These are phyloP conservation scores for Morbakka virulenta DNA, from an alignment of 30 jellyfish, hydroid and myxozoan genomes.

Conservation along the genomic window DNA sequence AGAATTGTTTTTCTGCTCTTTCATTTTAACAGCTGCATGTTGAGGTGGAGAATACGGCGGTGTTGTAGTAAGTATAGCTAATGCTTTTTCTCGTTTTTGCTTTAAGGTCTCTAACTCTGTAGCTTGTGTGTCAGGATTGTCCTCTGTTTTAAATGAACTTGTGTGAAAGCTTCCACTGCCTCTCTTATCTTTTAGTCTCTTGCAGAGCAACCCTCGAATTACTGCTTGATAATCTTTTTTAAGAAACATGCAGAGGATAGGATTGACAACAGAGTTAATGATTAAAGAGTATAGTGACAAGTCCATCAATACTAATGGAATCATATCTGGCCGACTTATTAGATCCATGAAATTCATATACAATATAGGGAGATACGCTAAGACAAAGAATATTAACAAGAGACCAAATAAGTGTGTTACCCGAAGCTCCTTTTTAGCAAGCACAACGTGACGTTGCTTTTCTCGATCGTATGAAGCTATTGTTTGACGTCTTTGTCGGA, in stretches of 20 bases:
- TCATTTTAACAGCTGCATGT: too few species aligned
- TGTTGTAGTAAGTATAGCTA: too few species aligned
- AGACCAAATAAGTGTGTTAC: constrained; percentile 82
- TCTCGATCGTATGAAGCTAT: constrained; percentile 3
- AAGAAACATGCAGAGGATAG: constrained; percentile 75
- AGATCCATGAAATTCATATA: constrained; percentile 58
- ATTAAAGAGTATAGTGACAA: constrained; percentile 37
- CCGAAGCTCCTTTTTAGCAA: constrained; percentile 77
- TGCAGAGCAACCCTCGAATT: constrained; percentile 46
- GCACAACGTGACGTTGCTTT: constrained; percentile 1
- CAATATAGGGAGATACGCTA: constrained; percentile 82
- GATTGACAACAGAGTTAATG: constrained; percentile 73
- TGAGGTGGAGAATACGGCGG: too few species aligned
- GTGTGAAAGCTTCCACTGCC: too few species aligned
- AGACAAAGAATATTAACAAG: constrained; percentile 70
- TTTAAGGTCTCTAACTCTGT: too few species aligned
- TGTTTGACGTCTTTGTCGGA: constrained; percentile 50
- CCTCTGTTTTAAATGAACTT: too few species aligned
- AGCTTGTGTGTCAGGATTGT: too few species aligned
- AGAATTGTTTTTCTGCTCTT: too few species aligned
- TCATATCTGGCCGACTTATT: constrained; percentile 6
- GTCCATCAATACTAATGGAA: constrained; percentile 21
- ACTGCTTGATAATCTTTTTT: constrained; percentile 65
- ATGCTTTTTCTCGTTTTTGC: too few species aligned
- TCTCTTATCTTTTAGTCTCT: too few species aligned